phyloP scores from a whole-genome alignment of 1,140 invertebrate species.

The Ctenoplectra terminalis region DNA sequence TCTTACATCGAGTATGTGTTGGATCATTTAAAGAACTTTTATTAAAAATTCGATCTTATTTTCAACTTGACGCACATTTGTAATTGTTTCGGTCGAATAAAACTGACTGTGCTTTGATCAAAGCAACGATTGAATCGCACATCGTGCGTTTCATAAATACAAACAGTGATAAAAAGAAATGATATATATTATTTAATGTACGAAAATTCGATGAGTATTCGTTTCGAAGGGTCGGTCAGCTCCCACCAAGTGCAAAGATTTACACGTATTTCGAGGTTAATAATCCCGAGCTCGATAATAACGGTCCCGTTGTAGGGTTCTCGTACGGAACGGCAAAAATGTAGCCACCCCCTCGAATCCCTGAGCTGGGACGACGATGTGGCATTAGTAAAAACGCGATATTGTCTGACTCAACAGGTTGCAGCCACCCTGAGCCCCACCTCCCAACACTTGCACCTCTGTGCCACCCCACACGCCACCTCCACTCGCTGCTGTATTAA shows the following conservation, averaged over 20 bases:
- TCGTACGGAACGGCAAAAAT: conserved; percentile 56
- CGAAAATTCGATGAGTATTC: background rate
- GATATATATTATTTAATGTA: too few species aligned
- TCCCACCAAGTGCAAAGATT: conserved; percentile 14
- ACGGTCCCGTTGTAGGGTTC: conserved; percentile 41
- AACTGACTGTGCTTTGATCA: too few species aligned
- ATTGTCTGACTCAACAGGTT: conserved; percentile 80
- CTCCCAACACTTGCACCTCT: conserved; percentile 55
- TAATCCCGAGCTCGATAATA: conserved; percentile 57
- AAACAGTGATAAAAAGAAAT: too few species aligned
- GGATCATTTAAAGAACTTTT: too few species aligned
- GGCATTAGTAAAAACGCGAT: conserved; percentile 79
- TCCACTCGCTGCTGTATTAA: conserved; percentile 67
- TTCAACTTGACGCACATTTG: too few species aligned
- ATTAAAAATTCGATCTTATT: too few species aligned
- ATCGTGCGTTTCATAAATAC: too few species aligned
- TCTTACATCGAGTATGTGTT: too few species aligned
- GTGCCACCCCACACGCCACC: conserved; percentile 58
- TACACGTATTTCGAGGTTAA: conserved; percentile 50
- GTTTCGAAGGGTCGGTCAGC: background rate
- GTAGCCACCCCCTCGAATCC: conserved; percentile 48
- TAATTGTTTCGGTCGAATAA: too few species aligned
- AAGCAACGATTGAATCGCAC: too few species aligned
- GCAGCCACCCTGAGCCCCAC: conserved; percentile 64
- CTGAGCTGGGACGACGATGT: conserved; percentile 56